Conservation (phyloP, 2,888 invertebrate species). For the Chamaedrilus cognettii region DNA sequence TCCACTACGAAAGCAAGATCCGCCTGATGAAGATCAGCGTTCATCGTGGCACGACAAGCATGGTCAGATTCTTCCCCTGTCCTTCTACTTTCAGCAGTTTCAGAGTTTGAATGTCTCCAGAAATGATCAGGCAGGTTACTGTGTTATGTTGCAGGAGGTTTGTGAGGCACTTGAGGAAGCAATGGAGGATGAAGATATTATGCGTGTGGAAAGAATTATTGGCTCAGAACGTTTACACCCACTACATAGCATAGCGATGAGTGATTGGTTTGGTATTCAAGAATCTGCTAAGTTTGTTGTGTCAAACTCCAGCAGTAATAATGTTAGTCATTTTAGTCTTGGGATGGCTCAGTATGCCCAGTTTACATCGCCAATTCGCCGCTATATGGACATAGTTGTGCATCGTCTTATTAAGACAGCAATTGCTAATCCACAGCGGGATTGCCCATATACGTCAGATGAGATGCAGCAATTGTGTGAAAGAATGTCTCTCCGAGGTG, state of each 20-base stretch:
- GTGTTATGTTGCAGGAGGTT: slow-evolving; percentile 6
- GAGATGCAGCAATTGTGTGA: slow-evolving; percentile 6
- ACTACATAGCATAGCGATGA: slow-evolving; percentile 43
- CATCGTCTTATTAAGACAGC: slow-evolving; percentile 46
- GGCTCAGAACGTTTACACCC: slow-evolving; percentile 46
- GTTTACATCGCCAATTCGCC: slow-evolving; percentile 48
- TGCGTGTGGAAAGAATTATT: slow-evolving; percentile 42
- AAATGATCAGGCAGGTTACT: background rate
- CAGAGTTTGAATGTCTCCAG: background rate
- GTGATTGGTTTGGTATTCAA: slow-evolving; percentile 42
- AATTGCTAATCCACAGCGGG: background rate
- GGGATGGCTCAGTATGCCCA: slow-evolving; percentile 43
- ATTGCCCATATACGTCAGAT: background rate
- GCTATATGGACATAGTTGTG: slow-evolving; percentile 49
- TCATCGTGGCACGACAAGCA: slow-evolving; percentile 16
- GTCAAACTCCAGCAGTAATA: slow-evolving; percentile 16
- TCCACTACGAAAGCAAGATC: slow-evolving; percentile 44
- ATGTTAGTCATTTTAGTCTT: slow-evolving; percentile 41
- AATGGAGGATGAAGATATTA: slow-evolving; percentile 35
- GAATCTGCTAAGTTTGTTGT: slow-evolving; percentile 40
- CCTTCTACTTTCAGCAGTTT: slow-evolving; percentile 10
- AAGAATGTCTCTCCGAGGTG: background rate
- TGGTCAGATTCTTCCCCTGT: slow-evolving; percentile 1
- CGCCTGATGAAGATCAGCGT: slow-evolving; percentile 31
- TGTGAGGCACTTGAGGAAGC: background rate